Conservation (phyloP, 2,888 invertebrate genomes). For the Heliothis peltigera region DNA sequence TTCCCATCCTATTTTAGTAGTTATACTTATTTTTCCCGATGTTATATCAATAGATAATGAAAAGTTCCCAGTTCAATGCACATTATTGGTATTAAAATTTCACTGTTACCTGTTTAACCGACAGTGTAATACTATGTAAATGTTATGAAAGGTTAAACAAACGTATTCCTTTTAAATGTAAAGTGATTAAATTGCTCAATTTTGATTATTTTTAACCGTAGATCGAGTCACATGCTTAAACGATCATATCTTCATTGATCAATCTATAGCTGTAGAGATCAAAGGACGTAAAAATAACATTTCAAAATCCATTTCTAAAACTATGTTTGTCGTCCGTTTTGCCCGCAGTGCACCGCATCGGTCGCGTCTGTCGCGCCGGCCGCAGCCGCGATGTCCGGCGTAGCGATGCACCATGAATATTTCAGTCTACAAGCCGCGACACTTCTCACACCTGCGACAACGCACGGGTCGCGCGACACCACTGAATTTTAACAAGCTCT, state of each 20-base stretch:
- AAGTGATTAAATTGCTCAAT: too few relatives aligned
- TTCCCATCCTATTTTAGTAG: background rate
- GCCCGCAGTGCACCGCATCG: constrained; percentile 14
- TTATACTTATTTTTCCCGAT: background rate
- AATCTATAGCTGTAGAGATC: too few relatives aligned
- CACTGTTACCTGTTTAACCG: background rate
- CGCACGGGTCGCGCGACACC: constrained; percentile 31
- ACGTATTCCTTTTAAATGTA: background rate
- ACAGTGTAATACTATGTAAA: background rate
- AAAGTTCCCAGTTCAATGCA: background rate
- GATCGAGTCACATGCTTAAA: too few relatives aligned
- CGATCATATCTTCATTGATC: too few relatives aligned
- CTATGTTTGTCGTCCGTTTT: constrained; percentile 16
- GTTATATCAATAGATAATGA: background rate
- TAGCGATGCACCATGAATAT: constrained; percentile 49
- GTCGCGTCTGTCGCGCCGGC: constrained; percentile 12
- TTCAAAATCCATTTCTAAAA: constrained; percentile 2
- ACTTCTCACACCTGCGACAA: constrained; percentile 49
- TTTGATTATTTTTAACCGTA: too few relatives aligned
- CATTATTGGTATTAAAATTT: background rate
- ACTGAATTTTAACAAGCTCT: constrained; percentile 43
- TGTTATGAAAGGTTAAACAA: background rate
- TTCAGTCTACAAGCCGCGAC: constrained; percentile 42
- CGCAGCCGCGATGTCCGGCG: constrained; percentile 43
- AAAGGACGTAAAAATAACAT: background rate